Evolutionary conservation across 2,113 vertebrate genomes (phyloP).

Genomic region (Lagopus leucura): DNA sequence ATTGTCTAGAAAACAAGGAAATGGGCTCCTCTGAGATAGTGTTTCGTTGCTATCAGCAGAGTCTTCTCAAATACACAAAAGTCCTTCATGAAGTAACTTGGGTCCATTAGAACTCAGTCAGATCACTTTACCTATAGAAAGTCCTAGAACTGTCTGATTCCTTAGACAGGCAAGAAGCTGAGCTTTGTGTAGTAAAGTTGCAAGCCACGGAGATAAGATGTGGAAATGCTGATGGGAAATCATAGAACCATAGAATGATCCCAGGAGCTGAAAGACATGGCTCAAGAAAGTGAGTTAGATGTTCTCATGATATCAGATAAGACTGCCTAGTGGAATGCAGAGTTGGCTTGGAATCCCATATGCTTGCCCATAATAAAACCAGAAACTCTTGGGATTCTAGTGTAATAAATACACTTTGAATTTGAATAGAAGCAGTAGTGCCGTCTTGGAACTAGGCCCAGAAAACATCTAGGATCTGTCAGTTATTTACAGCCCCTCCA

Average conservation of each 20-base stretch:
- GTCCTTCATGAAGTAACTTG: neutral
- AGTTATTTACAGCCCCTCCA: neutral
- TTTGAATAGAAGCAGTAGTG: neutral
- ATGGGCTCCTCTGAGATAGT: neutral
- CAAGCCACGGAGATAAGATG: neutral
- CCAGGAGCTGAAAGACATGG: neutral
- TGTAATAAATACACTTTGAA: neutral
- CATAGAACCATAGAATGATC: neutral
- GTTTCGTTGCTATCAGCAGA: neutral
- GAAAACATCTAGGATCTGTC: neutral
- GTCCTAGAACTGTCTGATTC: neutral
- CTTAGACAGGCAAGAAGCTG: neutral
- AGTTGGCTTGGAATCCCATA: fast-evolving
- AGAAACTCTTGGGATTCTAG: neutral
- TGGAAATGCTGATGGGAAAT: neutral
- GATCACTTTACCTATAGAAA: neutral
- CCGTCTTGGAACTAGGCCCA: neutral
- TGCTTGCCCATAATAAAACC: neutral
- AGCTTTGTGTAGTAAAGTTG: conserved; percentile 10
- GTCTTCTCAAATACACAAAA: neutral
- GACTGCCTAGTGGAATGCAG: neutral
- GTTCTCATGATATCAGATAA: neutral
- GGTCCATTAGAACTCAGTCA: neutral
- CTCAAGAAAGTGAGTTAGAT: neutral
- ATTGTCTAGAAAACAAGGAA: neutral